A percentile compares a stretch with the other conserved stretches of the same genome.
Conservation (phyloP, 2,797 vertebrate genomes). For the Smutsia gigantea region DNA sequence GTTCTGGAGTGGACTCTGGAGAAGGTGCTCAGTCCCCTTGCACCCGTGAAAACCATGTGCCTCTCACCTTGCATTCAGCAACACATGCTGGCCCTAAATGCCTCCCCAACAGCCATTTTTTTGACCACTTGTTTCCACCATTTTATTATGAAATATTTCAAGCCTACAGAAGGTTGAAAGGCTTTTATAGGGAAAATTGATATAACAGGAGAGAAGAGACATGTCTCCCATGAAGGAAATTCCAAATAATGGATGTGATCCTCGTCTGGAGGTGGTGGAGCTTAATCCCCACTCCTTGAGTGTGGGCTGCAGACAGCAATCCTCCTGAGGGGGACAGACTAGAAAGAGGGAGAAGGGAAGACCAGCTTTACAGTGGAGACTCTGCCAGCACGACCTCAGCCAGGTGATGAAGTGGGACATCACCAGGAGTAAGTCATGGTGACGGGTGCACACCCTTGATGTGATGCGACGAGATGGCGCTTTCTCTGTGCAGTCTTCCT, state of each 20-base stretch:
- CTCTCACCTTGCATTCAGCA: background rate
- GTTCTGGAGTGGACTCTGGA: too few species aligned
- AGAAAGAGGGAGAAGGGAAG: background rate
- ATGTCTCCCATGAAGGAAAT: background rate
- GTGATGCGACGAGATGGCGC: too few species aligned
- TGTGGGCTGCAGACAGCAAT: fast-evolving
- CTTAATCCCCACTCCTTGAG: too few species aligned
- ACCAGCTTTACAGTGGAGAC: background rate
- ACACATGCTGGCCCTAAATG: background rate
- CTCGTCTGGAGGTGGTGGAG: background rate
- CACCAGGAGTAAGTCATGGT: background rate
- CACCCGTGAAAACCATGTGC: background rate
- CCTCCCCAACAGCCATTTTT: background rate
- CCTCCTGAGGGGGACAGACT: background rate
- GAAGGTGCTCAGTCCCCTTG: background rate
- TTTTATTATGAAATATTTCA: background rate
- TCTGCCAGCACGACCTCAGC: too few species aligned
- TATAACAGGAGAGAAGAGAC: background rate
- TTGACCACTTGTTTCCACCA: background rate
- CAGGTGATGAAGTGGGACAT: background rate
- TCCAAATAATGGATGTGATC: background rate
- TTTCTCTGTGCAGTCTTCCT: background rate
- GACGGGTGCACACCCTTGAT: background rate
- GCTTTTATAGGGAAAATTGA: background rate
- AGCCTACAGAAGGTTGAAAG: background rate